A percentile compares a stretch with the other conserved stretches of the same genome.
phyloP scores from a whole-genome alignment of 2,888 invertebrate genomes.

The Schizotus pectinicornis region DNA sequence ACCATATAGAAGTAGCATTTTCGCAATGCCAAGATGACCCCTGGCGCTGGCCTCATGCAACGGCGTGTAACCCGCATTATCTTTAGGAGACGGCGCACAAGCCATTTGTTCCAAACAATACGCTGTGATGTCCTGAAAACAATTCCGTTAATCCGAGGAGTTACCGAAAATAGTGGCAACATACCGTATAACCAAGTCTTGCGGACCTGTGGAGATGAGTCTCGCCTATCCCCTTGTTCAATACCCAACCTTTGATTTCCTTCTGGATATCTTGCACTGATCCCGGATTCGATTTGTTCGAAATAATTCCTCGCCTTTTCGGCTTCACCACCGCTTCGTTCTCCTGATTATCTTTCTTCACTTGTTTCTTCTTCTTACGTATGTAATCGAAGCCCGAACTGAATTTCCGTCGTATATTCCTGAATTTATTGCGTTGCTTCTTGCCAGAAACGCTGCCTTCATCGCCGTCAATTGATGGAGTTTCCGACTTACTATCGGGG shows the following conservation, averaged over 20 bases:
- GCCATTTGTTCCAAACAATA: conserved; percentile 88
- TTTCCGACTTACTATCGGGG: conserved; percentile 50
- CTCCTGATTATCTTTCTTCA: conserved; percentile 63
- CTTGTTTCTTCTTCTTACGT: conserved; percentile 83
- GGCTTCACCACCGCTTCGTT: conserved; percentile 33
- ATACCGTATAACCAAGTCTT: conserved; percentile 84
- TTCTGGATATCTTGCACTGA: conserved; percentile 79
- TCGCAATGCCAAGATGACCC: conserved; percentile 86
- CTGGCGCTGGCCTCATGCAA: conserved; percentile 90
- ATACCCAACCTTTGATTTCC: conserved; percentile 89
- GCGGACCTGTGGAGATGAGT: conserved; percentile 92
- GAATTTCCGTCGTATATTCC: conserved; percentile 75
- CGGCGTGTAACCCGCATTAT: conserved; percentile 93
- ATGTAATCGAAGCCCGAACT: conserved; percentile 90
- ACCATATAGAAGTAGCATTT: conserved; percentile 83
- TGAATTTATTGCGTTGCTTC: conserved; percentile 67
- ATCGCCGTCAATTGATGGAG: conserved; percentile 53
- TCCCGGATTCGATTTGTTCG: conserved; percentile 65
- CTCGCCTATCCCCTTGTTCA: conserved; percentile 94
- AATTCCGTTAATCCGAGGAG: neutral
- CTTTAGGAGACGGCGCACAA: conserved; percentile 83
- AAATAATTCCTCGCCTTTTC: conserved; percentile 49
- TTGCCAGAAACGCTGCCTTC: conserved; percentile 44
- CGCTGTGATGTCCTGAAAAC: conserved; percentile 80
- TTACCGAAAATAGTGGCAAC: conserved; percentile 48